Evolutionary conservation across 2,113 vertebrate genomes (phyloP).

Genomic region (Caretta caretta): DNA sequence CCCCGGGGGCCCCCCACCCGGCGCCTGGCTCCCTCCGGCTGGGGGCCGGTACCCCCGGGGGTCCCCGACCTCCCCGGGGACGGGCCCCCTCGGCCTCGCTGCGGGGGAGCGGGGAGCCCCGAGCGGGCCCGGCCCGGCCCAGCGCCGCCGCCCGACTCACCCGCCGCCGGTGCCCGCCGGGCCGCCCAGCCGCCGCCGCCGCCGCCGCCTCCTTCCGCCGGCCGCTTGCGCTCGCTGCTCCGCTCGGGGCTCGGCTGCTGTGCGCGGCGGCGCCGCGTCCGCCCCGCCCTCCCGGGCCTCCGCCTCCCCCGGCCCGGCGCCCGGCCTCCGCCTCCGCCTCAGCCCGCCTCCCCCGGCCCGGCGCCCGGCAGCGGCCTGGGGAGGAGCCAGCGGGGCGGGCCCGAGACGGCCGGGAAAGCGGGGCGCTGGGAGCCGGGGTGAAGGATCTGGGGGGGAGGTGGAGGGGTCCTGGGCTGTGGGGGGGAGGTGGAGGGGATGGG

Average conservation of each 20-base stretch:
- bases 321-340: not conserved
- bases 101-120: not conserved
- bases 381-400: conserved; percentile 1
- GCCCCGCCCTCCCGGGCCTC: not conserved
- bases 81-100: conserved; percentile 4
- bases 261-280: not conserved
- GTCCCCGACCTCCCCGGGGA: not conserved
- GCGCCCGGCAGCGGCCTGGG: conserved; percentile 1
- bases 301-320: not conserved
- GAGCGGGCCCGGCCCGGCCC: not conserved
- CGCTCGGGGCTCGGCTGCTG: not conserved
- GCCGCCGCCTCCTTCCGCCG: not conserved
- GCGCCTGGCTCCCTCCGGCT: not conserved
- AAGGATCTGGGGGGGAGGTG: no score
- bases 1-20: no score
- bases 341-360: not conserved
- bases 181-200: not conserved
- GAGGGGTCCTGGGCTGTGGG: not conserved
- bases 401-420: not conserved
- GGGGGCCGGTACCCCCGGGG: no score
- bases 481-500: no score
- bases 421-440: not conserved
- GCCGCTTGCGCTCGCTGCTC: not conserved
- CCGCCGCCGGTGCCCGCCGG: not conserved
- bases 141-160: not conserved